Conservation (phyloP, 1,140 invertebrate genomes). For the Drosophila sp. region DNA sequence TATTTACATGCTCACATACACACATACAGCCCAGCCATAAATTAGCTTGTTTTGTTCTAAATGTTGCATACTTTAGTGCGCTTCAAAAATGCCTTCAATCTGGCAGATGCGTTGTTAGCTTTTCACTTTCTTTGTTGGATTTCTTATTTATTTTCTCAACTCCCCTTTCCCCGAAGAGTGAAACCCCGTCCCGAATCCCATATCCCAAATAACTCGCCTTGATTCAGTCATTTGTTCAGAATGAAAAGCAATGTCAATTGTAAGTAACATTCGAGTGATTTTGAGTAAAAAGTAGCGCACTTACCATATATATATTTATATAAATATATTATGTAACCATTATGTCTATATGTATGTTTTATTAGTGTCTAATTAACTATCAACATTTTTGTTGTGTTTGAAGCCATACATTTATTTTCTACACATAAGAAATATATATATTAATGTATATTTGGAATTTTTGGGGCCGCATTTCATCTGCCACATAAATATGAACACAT, state of each 20-base stretch:
- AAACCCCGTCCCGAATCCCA: neutral
- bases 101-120: conserved; percentile 1
- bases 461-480: conserved; percentile 15
- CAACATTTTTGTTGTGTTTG: conserved; percentile 1
- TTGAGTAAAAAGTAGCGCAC: conserved; percentile 56
- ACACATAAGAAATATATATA: neutral
- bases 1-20: conserved; percentile 21
- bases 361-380: conserved; percentile 35
- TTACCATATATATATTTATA: no score
- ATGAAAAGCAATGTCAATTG: conserved; percentile 71
- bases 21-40: conserved; percentile 29
- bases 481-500: neutral
- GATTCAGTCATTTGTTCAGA: conserved; percentile 15
- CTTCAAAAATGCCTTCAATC: conserved; percentile 6
- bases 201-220: neutral
- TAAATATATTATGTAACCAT: conserved; percentile 17
- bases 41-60: conserved; percentile 51
- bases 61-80: conserved; percentile 64
- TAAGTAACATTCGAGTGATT: conserved; percentile 64
- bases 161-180: no score
- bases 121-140: conserved; percentile 23
- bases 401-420: no score
- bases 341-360: conserved; percentile 12
- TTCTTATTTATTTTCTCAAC: neutral
- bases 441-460: neutral